phyloP scores from a whole-genome alignment of 92 coral and sea anemone species.

The Pocillopora grandis region DNA sequence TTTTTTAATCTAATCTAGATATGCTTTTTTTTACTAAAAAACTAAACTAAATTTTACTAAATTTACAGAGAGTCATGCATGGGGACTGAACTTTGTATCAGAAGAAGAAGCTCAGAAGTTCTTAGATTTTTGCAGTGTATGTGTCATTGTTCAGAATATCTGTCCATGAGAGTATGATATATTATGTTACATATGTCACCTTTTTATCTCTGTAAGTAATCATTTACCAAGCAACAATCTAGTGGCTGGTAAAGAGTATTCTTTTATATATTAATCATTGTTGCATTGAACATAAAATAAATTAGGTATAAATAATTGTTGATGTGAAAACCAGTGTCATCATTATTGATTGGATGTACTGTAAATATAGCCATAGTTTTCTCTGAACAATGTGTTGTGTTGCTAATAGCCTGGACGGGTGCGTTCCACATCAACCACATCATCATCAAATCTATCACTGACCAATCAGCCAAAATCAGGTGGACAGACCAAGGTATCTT shows the following conservation, averaged over 20 bases:
- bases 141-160: conserved; percentile 8
- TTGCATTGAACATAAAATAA: too few relatives aligned
- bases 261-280: too few relatives aligned
- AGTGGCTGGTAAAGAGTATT: too few relatives aligned
- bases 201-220: too few relatives aligned
- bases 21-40: background rate
- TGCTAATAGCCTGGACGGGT: conserved; percentile 67
- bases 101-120: conserved; percentile 94
- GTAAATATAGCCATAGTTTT: too few relatives aligned
- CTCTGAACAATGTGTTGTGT: background rate
- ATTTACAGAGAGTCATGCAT: conserved; percentile 76
- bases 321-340: too few relatives aligned
- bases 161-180: too few relatives aligned
- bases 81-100: conserved; percentile 98
- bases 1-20: too few relatives aligned
- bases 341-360: too few relatives aligned
- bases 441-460: conserved; percentile 47
- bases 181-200: too few relatives aligned
- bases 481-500: conserved; percentile 22
- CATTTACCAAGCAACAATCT: too few relatives aligned
- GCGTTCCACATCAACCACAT: conserved; percentile 70
- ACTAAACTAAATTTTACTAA: background rate
- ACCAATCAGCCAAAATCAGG: conserved; percentile 26
- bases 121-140: conserved; percentile 90
- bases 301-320: too few relatives aligned